Evolutionary conservation across 2,113 vertebrate genomes (phyloP), one percentile per base, ranked within the genome.

Genomic region (Ctenomys sociabilis): DNA sequence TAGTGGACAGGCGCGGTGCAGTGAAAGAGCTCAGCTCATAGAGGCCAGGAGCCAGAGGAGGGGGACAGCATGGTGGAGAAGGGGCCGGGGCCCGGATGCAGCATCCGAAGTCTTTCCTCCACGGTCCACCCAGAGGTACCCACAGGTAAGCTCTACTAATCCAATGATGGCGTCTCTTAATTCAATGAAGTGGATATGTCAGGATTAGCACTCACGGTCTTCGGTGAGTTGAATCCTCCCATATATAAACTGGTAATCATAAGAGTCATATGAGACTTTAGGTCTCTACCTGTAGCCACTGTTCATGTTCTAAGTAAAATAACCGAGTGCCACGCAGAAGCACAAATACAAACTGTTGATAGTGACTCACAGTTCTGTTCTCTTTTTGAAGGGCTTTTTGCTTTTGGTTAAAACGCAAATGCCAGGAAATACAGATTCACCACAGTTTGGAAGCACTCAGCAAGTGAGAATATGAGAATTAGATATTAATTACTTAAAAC

Each of bases 201-300:
- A 40, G 37, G 37, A 24, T 40, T 40, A 24, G n/a, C 21, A 40
- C 21, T 24, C 8, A 8, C 26, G 5, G 11, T 30, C 14, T 7
- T 30, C 59, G 9, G 14, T 21, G 30, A 61, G 2, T 26, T 14
- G 5, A 40, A 16, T 30, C 1, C 16, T 24, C 4, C 13, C 28
- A 4, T 28, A 3, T 40, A 3, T 3, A 13, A 57, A 10, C 4
- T 26, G 13, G 9, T 7, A 2, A 24, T 30, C 43, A 14, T 2
- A 4, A 19, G 4, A 14, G 14, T 7, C 3, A 14, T 26, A 43
- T 17, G 28, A 4, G 5, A 0, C 3, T 93, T 14, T 75, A 16
- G 5, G 5, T 82, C 59, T 54, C 32, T 57, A 7, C n/a, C n/a
- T n/a, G 6, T 21, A 35, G 40, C 37, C 12, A 19, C 7, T 1